Evolutionary conservation across 2,113 vertebrate species (phyloP).

Genomic region (Paracanthobrama guichenoti): DNA sequence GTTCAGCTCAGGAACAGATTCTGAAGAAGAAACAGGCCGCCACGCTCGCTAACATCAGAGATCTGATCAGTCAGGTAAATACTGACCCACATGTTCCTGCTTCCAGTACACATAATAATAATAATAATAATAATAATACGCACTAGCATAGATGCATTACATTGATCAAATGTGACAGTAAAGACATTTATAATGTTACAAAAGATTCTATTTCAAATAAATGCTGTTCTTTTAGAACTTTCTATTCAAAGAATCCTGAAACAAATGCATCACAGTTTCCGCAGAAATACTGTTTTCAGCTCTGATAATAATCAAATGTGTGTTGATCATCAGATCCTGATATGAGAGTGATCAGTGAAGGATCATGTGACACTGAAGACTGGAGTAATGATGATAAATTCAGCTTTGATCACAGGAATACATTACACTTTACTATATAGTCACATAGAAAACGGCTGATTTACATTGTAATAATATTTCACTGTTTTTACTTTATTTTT

Average conservation of each 20-base stretch:
- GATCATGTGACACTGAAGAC: neutral
- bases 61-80: slow-evolving; percentile 82
- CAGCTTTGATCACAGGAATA: neutral
- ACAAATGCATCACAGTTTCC: neutral
- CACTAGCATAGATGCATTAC: neutral
- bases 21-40: slow-evolving; percentile 86
- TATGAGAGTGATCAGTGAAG: neutral
- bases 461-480: neutral
- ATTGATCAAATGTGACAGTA: neutral
- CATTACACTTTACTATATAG: neutral
- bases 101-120: too few relatives aligned
- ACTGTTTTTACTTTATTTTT: neutral
- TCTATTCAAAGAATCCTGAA: neutral
- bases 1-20: slow-evolving; percentile 72
- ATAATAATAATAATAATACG: too few relatives aligned
- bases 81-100: too few relatives aligned
- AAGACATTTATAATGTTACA: neutral
- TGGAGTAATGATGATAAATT: neutral
- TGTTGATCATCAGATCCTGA: neutral
- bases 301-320: neutral
- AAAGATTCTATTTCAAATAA: neutral
- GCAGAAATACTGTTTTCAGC: neutral
- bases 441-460: neutral
- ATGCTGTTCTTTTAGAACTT: neutral
- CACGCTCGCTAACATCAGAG: slow-evolving; percentile 83